Conservation (phyloP, 1,140 invertebrate species). For the Cecropterus lyciades region DNA sequence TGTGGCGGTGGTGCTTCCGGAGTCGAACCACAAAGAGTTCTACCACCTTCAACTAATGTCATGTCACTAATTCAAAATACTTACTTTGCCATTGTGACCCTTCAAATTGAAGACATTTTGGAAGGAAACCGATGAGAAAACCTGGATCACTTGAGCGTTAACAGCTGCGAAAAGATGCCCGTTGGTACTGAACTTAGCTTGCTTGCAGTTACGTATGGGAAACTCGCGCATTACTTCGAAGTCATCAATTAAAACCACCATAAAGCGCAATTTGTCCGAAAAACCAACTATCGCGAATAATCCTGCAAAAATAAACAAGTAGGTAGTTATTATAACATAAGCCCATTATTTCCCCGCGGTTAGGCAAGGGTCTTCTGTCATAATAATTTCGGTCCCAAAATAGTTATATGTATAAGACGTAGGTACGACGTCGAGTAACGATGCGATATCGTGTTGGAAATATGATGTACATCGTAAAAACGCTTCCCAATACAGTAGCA, state of each 20-base stretch:
- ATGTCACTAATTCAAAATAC: constrained; percentile 27
- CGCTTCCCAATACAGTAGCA: too few species aligned
- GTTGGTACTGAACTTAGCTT: constrained; percentile 90
- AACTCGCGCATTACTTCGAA: constrained; percentile 92
- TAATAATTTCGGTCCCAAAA: too few species aligned
- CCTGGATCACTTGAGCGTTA: constrained; percentile 90
- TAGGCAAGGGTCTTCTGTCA: too few species aligned
- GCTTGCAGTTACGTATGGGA: constrained; percentile 88
- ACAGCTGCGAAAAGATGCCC: constrained; percentile 94
- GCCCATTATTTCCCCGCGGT: too few species aligned
- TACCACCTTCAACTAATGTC: too few species aligned
- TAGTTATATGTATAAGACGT: too few species aligned
- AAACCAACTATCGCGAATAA: constrained; percentile 95
- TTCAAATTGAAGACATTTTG: constrained; percentile 89
- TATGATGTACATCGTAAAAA: too few species aligned
- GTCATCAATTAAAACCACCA: constrained; percentile 94
- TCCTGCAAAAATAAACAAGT: constrained; percentile 81
- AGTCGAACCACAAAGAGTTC: too few species aligned
- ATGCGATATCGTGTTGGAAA: too few species aligned
- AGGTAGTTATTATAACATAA: background rate
- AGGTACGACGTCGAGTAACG: too few species aligned
- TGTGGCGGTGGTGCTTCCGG: too few species aligned
- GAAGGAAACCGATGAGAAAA: constrained; percentile 91
- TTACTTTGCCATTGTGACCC: constrained; percentile 91
- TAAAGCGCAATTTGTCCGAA: constrained; percentile 93